phyloP scores from a whole-genome alignment of 2,113 vertebrate genomes.

The Pelusios castaneus region DNA sequence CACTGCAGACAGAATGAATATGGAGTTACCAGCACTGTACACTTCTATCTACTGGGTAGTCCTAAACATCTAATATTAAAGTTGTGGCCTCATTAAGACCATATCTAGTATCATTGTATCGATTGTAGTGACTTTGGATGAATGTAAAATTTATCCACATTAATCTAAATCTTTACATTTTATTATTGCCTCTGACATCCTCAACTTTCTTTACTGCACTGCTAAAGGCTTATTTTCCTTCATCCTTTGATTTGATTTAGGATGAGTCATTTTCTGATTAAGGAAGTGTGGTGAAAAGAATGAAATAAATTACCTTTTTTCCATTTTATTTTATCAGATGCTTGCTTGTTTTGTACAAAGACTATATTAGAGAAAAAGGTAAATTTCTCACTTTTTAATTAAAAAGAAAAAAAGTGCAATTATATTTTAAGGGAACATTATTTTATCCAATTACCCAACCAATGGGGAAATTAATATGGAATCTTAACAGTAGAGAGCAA shows the following conservation, averaged over 20 bases:
- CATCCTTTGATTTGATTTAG: constrained; percentile 17
- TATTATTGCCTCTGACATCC: background rate
- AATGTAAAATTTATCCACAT: background rate
- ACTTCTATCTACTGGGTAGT: background rate
- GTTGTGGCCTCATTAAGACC: background rate
- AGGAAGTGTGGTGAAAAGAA: background rate
- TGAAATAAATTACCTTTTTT: constrained; percentile 24
- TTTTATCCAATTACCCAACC: constrained; percentile 25
- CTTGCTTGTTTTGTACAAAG: background rate
- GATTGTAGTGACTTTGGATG: background rate
- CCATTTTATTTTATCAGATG: constrained; percentile 38
- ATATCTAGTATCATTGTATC: background rate
- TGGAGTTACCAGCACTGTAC: background rate
- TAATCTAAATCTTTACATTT: background rate
- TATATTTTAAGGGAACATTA: constrained; percentile 38
- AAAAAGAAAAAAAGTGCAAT: background rate
- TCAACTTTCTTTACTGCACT: background rate
- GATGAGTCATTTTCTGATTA: constrained; percentile 20
- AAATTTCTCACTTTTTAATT: constrained; percentile 48
- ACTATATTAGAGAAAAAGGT: constrained; percentile 33
- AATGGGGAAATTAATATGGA: constrained; percentile 33
- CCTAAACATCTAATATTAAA: background rate
- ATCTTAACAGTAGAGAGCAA: background rate
- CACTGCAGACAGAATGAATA: no score
- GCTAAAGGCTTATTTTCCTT: constrained; percentile 14